phyloP scores from a whole-genome alignment of 2,888 invertebrate species.

The Melikaiella ostensackeni region DNA sequence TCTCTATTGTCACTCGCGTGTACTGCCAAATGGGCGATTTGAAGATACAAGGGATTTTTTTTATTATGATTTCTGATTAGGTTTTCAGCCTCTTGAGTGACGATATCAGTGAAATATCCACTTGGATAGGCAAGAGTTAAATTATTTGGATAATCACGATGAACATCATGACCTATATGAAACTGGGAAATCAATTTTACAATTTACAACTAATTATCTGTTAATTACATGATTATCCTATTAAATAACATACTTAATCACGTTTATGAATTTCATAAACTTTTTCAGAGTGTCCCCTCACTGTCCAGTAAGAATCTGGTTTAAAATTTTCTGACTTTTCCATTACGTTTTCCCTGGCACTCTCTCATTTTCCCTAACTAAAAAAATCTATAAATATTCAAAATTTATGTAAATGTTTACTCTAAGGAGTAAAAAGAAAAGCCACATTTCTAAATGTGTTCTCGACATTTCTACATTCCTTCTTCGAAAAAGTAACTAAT shows the following conservation, averaged over 20 bases:
- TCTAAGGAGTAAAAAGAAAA: too few species aligned
- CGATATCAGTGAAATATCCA: constrained; percentile 85
- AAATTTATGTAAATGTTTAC: too few species aligned
- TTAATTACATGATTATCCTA: background rate
- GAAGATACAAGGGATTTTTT: constrained; percentile 85
- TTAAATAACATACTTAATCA: background rate
- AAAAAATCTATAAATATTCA: too few species aligned
- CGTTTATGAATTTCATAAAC: background rate
- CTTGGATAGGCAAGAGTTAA: constrained; percentile 73
- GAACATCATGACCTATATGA: constrained; percentile 77
- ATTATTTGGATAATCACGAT: constrained; percentile 72
- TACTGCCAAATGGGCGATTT: constrained; percentile 88
- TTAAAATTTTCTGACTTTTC: too few species aligned
- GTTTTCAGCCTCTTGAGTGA: constrained; percentile 82
- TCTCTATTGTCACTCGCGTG: constrained; percentile 86
- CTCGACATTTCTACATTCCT: too few species aligned
- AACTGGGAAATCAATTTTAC: constrained; percentile 17
- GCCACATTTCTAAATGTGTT: too few species aligned
- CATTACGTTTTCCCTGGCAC: too few species aligned
- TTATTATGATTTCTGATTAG: constrained; percentile 81
- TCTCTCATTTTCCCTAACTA: too few species aligned
- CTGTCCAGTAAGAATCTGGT: too few species aligned
- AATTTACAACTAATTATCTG: background rate
- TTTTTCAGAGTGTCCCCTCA: too few species aligned
- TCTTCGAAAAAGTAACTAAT: too few species aligned